Conservation (phyloP, 2,797 vertebrate genomes). For the Tragelaphus eurycerus region DNA sequence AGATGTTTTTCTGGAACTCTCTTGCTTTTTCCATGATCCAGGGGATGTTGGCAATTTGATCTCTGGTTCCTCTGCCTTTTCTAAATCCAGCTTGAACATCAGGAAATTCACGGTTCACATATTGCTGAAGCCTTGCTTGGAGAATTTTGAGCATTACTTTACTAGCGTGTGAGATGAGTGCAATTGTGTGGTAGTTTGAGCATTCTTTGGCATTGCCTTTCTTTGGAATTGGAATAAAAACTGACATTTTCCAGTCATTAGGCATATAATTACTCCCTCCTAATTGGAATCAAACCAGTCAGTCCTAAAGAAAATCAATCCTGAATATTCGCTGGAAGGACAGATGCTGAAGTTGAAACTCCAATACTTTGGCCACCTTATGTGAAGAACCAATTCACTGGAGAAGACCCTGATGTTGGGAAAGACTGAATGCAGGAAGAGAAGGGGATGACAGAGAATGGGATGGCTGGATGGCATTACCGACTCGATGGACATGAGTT, state of each 20-base stretch:
- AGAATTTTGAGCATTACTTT: neutral
- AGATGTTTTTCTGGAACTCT: too few species aligned
- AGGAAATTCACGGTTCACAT: too few species aligned
- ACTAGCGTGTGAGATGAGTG: neutral
- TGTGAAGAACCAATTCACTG: neutral
- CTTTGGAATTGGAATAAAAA: neutral
- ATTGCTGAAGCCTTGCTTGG: neutral
- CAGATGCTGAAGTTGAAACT: neutral
- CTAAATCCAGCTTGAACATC: too few species aligned
- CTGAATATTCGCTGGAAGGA: neutral
- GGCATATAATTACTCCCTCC: neutral
- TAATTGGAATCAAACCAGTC: neutral
- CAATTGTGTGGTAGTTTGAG: neutral
- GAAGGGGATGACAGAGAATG: too few species aligned
- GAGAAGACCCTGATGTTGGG: neutral
- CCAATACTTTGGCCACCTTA: neutral
- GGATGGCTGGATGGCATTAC: neutral
- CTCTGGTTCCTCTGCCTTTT: too few species aligned
- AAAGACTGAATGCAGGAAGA: neutral
- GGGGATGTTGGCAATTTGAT: too few species aligned
- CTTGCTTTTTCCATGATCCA: too few species aligned
- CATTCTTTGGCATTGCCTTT: neutral
- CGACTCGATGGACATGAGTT: neutral
- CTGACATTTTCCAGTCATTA: neutral
- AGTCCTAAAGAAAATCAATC: neutral